Evolutionary conservation across 2,113 vertebrate genomes (phyloP).

Genomic region (Dunckerocampus dactyliophorus): DNA sequence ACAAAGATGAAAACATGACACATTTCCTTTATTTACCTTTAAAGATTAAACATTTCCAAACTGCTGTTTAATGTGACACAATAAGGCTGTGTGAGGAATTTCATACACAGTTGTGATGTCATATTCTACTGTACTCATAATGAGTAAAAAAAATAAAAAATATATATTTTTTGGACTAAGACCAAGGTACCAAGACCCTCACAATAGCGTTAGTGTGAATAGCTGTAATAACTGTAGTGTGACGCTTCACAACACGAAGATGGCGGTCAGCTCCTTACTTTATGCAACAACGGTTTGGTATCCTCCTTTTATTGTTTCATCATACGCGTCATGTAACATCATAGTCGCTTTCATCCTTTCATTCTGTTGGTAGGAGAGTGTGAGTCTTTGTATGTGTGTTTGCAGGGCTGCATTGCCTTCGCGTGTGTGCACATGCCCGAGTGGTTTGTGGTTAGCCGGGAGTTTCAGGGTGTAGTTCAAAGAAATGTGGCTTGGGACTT

Average conservation of each 20-base stretch:
- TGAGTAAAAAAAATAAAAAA: background rate
- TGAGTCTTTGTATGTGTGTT: conserved; percentile 33
- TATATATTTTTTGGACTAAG: too few relatives aligned
- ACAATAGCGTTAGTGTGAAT: too few relatives aligned
- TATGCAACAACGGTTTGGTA: too few relatives aligned
- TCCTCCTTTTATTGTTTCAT: background rate
- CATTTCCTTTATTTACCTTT: too few relatives aligned
- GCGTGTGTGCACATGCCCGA: conserved; percentile 41
- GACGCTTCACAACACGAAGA: too few relatives aligned
- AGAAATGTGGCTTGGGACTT: conserved; percentile 15
- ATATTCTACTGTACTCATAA: background rate
- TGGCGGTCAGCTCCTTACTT: too few relatives aligned
- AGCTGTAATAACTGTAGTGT: too few relatives aligned
- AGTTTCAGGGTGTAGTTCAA: conserved; percentile 42
- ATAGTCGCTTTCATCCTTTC: conserved; percentile 6
- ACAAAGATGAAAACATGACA: too few relatives aligned
- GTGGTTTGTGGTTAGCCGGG: conserved; percentile 25
- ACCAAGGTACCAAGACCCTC: too few relatives aligned
- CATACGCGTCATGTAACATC: background rate
- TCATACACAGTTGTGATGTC: background rate
- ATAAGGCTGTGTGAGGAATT: background rate
- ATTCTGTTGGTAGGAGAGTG: conserved; percentile 15
- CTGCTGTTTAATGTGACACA: background rate
- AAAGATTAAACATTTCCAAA: too few relatives aligned
- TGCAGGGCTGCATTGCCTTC: conserved; percentile 20